A percentile compares a stretch with the other conserved stretches of the same genome.
Conservation (phyloP, 2,113 vertebrate species). For the Sula dactylatra region DNA sequence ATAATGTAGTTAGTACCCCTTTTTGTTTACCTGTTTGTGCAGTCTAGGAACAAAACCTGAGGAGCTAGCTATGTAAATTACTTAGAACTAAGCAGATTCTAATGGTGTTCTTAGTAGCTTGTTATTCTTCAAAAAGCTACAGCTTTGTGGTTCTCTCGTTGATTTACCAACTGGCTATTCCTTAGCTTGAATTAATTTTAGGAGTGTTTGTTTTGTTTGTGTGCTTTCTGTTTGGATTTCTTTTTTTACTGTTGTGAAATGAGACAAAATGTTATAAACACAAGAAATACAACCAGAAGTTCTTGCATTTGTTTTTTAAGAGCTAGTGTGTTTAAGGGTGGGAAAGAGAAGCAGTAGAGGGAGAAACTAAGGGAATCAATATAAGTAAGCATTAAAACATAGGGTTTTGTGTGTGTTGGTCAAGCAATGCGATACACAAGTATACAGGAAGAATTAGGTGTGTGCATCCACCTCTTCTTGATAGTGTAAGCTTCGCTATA, state of each 20-base stretch:
- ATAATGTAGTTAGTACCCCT: neutral
- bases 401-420: neutral
- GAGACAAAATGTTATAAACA: neutral
- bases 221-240: neutral
- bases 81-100: neutral
- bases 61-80: constrained; percentile 12
- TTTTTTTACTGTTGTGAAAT: neutral
- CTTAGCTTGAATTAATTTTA: constrained; percentile 10
- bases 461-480: neutral
- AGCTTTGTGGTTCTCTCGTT: neutral
- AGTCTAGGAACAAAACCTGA: neutral
- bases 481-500: neutral
- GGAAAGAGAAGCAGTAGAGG: neutral
- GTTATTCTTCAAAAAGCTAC: neutral
- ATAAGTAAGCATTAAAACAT: neutral
- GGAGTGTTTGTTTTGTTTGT: constrained; percentile 9
- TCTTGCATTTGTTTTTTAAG: neutral
- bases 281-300: neutral
- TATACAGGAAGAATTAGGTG: neutral
- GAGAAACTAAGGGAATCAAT: neutral
- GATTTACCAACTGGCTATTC: neutral
- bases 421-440: neutral
- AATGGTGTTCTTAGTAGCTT: neutral
- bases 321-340: neutral
- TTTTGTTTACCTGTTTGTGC: neutral